Conservation (phyloP, 2,888 invertebrate genomes). For the Dorcus hopei region DNA sequence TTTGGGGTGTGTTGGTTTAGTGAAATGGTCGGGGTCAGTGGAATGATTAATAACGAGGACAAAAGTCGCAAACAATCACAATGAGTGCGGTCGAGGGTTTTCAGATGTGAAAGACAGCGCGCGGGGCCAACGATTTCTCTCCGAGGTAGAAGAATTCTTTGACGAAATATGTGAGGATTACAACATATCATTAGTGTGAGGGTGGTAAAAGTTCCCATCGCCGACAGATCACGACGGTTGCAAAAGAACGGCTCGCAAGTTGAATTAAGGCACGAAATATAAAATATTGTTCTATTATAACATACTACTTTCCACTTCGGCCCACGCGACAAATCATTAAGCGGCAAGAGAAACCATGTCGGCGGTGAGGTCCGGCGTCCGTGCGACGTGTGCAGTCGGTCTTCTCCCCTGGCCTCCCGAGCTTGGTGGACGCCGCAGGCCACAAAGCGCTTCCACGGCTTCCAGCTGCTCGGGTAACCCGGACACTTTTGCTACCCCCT, state of each 20-base stretch:
- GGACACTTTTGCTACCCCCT: constrained; percentile 5
- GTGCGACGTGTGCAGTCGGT: constrained; percentile 28
- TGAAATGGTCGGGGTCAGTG: background rate
- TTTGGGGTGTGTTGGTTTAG: constrained; percentile 1
- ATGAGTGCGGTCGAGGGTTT: constrained; percentile 19
- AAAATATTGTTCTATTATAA: constrained; percentile 26
- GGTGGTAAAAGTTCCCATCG: background rate
- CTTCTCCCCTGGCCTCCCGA: constrained; percentile 26
- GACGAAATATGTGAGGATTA: constrained; percentile 4
- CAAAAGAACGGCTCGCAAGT: constrained; percentile 2
- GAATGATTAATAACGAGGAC: constrained; percentile 27
- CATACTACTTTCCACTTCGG: constrained; percentile 26
- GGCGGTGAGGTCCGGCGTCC: constrained; percentile 25
- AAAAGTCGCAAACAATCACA: constrained; percentile 22
- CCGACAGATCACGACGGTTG: background rate
- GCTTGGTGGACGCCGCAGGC: constrained; percentile 22
- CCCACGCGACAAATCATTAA: constrained; percentile 31
- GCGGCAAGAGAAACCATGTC: constrained; percentile 31
- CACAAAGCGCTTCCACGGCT: constrained; percentile 18
- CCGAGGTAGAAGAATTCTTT: constrained; percentile 10
- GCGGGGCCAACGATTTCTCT: constrained; percentile 2
- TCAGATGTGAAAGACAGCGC: constrained; percentile 9
- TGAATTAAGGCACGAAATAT: constrained; percentile 18
- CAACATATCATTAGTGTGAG: constrained; percentile 8
- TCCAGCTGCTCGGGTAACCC: constrained; percentile 9